Conservation (phyloP, 2,888 invertebrate genomes). For the Pterostichus niger region DNA sequence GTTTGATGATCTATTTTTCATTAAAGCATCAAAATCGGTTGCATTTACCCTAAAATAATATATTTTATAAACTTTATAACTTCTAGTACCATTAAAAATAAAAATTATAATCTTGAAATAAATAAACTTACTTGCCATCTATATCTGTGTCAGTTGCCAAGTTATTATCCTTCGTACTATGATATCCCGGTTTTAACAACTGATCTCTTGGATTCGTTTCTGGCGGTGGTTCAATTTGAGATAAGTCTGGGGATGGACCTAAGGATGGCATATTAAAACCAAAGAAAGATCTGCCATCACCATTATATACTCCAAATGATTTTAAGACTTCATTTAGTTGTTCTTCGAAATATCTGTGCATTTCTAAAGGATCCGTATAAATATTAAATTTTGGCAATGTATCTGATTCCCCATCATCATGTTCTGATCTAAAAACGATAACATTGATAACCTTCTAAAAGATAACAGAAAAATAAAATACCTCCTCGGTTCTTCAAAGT, state of each 20-base stretch:
- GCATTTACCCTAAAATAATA: conserved; percentile 71
- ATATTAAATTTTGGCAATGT: conserved; percentile 76
- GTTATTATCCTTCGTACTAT: conserved; percentile 71
- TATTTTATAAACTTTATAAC: neutral
- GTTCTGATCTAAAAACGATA: neutral
- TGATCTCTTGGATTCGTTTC: conserved; percentile 76
- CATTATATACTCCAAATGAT: conserved; percentile 74
- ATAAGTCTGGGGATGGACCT: conserved; percentile 54
- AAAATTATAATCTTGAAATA: neutral
- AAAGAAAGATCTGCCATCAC: conserved; percentile 75
- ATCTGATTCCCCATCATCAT: neutral
- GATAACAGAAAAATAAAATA: neutral
- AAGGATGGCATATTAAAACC: conserved; percentile 55
- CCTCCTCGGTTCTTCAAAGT: conserved; percentile 37
- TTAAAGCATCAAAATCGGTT: conserved; percentile 71
- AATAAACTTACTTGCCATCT: conserved; percentile 79
- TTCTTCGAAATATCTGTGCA: conserved; percentile 81
- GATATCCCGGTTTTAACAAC: conserved; percentile 79
- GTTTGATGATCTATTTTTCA: conserved; percentile 68
- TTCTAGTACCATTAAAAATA: no score
- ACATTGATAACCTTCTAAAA: neutral
- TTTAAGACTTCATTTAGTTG: conserved; percentile 81
- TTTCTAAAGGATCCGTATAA: conserved; percentile 81
- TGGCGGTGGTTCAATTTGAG: conserved; percentile 67
- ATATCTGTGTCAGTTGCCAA: conserved; percentile 78